Percentiles rank a stretch among this genome's conserved stretches.
These are phyloP conservation scores for Gnatocerus cornutus DNA, from an alignment of 2,888 invertebrate genomes.

Conservation along the genomic window DNA sequence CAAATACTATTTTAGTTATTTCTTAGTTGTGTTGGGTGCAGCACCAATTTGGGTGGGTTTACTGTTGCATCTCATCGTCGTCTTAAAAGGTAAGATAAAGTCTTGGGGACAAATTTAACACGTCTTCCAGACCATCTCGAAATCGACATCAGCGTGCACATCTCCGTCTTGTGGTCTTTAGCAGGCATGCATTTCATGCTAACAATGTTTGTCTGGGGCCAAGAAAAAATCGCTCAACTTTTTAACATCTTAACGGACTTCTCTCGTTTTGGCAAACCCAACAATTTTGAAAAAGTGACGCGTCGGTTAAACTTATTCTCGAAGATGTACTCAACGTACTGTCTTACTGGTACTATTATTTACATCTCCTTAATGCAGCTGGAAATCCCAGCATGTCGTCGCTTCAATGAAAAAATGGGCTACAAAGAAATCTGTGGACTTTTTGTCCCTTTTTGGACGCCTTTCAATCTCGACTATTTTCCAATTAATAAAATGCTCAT, in stretches of 20 bases:
- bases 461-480: constrained; percentile 20
- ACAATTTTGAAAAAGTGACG: constrained; percentile 15
- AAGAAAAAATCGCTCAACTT: constrained; percentile 37
- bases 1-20: constrained; percentile 4
- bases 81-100: constrained; percentile 17
- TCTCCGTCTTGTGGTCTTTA: constrained; percentile 35
- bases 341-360: not conserved
- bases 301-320: constrained; percentile 15
- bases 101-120: not conserved
- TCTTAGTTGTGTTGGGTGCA: not conserved
- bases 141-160: constrained; percentile 48
- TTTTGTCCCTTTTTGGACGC: constrained; percentile 8
- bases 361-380: constrained; percentile 6
- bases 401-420: constrained; percentile 1
- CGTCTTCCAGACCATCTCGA: constrained; percentile 43
- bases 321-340: constrained; percentile 17
- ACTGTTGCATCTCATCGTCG: constrained; percentile 12
- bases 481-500: constrained; percentile 11
- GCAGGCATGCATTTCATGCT: constrained; percentile 21
- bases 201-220: constrained; percentile 13
- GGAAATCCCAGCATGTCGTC: not conserved
- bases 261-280: constrained; percentile 18
- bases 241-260: constrained; percentile 2
- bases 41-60: constrained; percentile 3
- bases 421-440: constrained; percentile 26